A percentile compares a stretch with the other conserved stretches of the same genome.
Conservation (phyloP, 2,888 invertebrate species). For the Tiliacea citrago region DNA sequence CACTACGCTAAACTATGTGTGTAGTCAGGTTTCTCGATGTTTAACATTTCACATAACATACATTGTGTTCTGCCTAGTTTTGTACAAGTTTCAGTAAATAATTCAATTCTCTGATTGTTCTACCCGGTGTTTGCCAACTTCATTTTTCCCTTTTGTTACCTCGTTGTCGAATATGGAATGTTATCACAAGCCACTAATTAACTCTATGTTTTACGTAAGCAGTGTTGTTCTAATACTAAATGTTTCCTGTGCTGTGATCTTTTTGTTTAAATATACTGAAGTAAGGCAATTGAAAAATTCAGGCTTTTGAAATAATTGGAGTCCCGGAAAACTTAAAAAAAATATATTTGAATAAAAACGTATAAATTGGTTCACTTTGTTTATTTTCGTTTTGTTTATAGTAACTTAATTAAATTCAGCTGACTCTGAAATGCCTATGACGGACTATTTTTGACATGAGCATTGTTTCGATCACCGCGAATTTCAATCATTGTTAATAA, state of each 20-base stretch:
- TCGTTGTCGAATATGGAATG: constrained; percentile 52
- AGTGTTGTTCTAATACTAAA: constrained; percentile 54
- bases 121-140: constrained; percentile 61
- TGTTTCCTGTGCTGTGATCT: constrained; percentile 50
- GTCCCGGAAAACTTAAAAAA: background rate
- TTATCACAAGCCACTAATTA: constrained; percentile 64
- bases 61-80: constrained; percentile 67
- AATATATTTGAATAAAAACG: background rate
- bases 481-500: constrained; percentile 53
- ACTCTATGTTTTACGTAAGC: constrained; percentile 53
- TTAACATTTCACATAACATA: constrained; percentile 68
- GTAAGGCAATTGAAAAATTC: constrained; percentile 13
- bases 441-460: constrained; percentile 26
- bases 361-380: constrained; percentile 9
- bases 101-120: constrained; percentile 69
- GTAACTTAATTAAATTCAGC: constrained; percentile 13
- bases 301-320: constrained; percentile 1
- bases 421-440: background rate
- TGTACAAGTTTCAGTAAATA: constrained; percentile 68
- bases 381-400: constrained; percentile 26
- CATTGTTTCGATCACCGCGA: constrained; percentile 30
- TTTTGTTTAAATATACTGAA: constrained; percentile 30
- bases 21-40: constrained; percentile 63
- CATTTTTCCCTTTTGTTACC: constrained; percentile 61
- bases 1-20: constrained; percentile 63